phyloP scores from a whole-genome alignment of 2,888 invertebrate genomes.

The Drosophila algonquin region DNA sequence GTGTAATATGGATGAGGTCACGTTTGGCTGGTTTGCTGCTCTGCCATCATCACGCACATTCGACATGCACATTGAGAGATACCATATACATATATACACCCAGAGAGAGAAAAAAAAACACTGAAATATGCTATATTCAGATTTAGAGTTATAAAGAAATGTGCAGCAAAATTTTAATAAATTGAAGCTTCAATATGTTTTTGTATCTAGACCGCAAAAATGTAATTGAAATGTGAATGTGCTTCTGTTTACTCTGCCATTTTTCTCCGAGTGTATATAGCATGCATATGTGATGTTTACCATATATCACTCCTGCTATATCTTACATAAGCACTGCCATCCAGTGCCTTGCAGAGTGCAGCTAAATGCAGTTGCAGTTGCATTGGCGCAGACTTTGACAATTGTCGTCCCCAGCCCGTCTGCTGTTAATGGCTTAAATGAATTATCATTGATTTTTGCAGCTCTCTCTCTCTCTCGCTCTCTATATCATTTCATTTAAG shows the following conservation, averaged over 20 bases:
- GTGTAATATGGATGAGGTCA: conserved; percentile 39
- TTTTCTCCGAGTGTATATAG: no score
- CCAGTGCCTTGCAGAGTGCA: background rate
- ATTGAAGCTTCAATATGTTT: no score
- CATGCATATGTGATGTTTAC: background rate
- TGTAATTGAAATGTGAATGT: no score
- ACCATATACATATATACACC: no score
- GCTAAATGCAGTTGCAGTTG: conserved; percentile 10
- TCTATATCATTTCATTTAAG: conserved; percentile 17
- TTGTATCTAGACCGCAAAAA: no score
- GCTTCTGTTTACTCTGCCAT: no score
- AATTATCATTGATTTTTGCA: conserved; percentile 42
- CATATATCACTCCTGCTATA: no score
- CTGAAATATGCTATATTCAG: background rate
- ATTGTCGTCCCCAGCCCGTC: conserved; percentile 10
- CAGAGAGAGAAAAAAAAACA: background rate
- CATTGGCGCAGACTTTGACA: conserved; percentile 8
- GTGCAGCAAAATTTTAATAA: no score
- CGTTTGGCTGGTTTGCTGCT: conserved; percentile 31
- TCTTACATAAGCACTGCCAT: conserved; percentile 18
- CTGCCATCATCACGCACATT: conserved; percentile 38
- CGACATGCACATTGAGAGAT: conserved; percentile 23
- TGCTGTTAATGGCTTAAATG: conserved; percentile 25
- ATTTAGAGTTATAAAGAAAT: no score
- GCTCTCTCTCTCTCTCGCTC: background rate